Evolutionary conservation across 1,140 invertebrate genomes (phyloP), one percentile per base, ranked within the genome.

Genomic region (Aphelinus atriplicis): DNA sequence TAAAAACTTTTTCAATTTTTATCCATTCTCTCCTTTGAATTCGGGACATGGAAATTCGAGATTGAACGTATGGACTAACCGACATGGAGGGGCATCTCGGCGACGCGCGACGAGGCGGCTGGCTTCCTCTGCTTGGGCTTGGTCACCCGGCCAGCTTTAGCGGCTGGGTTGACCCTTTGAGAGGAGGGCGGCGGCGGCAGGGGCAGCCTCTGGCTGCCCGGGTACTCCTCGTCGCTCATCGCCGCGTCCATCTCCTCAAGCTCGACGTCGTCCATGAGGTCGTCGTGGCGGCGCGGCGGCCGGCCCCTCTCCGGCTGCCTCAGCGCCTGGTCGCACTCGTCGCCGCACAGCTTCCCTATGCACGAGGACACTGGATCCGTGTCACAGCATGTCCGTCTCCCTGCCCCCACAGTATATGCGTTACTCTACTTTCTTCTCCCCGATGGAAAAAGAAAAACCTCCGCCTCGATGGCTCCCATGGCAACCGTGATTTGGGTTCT

Each of bases 341-440:
- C 74, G 1, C 74, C 74, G 57, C 74, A 76, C n/a, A 76, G 7
- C 1, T 71, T 58, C n/a, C 48, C 48, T 26, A 69, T 73, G 26
- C 69, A 62, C 3, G 62, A 67, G 42, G 63, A 71, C 3, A 62
- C 46, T 60, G 50, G 64, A 50, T 73, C 67, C 2, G n/a, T 62
- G 2, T 2, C 65, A 42, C 26, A 55, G 1, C 26, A 7, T 43
- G n/a, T 9, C 6, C 10, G 45, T 26, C 47, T 62, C n/a, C 55
- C 70, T 73, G 47, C 53, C 42, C 45, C 51, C 42, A 9, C 45
- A 66, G 10, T 1, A 50, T 71, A 61, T 73, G 7, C 3, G 7
- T 50, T 45, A 55, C 4, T 42, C 60, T 9, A 60, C 75, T 4
- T 26, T 45, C 4, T n/a, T 10, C 53, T 55, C 45, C 43, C 9